Evolutionary conservation across 2,888 invertebrate species (phyloP).

Genomic region (Celastrina argiolus): DNA sequence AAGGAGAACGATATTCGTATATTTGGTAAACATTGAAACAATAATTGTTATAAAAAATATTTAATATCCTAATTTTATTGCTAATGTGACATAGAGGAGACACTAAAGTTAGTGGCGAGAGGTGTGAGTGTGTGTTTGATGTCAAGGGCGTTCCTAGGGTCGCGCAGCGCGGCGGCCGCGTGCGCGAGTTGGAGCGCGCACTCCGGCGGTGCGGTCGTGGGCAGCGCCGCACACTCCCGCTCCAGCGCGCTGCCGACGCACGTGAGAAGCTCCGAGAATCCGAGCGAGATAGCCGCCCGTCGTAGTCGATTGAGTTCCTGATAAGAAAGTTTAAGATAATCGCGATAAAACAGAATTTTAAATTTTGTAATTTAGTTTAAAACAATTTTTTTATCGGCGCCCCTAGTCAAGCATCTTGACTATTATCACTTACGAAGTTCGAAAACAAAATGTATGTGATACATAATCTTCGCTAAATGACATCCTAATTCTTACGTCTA

Average conservation of each 20-base stretch:
- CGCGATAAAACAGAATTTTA: no score
- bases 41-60: not conserved
- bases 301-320: constrained; percentile 94
- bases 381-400: no score
- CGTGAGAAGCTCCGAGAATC: constrained; percentile 92
- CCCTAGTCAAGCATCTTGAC: no score
- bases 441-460: no score
- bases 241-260: constrained; percentile 92
- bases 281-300: constrained; percentile 92
- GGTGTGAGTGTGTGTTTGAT: constrained; percentile 65
- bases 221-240: constrained; percentile 89
- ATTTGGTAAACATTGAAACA: not conserved
- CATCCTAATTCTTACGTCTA: no score
- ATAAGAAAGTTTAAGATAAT: no score
- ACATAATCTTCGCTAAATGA: no score
- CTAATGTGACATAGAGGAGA: constrained; percentile 48
- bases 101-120: constrained; percentile 51
- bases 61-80: not conserved
- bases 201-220: constrained; percentile 88
- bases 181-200: constrained; percentile 93
- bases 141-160: constrained; percentile 78
- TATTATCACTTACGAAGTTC: no score
- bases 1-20: not conserved
- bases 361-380: no score
- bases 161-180: constrained; percentile 88